Base-by-base conservation (phyloP, 2,113 vertebrate genomes). In the Vidua chalybeata region DNA sequence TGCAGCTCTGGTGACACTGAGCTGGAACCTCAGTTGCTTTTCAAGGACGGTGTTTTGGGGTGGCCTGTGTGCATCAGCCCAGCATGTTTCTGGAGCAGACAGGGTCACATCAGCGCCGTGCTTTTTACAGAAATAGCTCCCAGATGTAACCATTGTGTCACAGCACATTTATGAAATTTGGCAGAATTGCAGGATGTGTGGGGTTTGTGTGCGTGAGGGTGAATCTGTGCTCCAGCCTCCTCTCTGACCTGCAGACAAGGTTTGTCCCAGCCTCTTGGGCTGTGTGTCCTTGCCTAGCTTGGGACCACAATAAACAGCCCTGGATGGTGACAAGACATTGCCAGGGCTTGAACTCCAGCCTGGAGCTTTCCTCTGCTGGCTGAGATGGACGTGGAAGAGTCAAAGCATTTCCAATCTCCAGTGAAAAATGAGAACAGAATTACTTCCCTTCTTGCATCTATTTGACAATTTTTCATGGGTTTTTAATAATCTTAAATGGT, bases 121-220 rank as follows among this genome's bases (percentile, higher is more conserved):
- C 77, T 58, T 61, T 33, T 20, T 54, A 67, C 88, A 76, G 66
- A 95, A 96, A 91, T 91, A 95, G 88, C 92, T 93, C 30, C 84
- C 69, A 74, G 88, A 74, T 81, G 90, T 58, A 87, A 81, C 92
- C 81, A 43, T 91, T 66, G 85, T 87, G 88, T 92, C 91, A 85
- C 10, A 49, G 71, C 17, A 33, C 79, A 62, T 74, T 93, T 79
- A 21, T 74, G 88, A 1, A 11, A 15, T 75, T 37, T n/a, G 82
- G 75, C 78, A 72, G 87, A 11, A 10, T 7, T 16, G 85, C 68
- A 12, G 30, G 76, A 11, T 18, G 67, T 18, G 62, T 8, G 49
- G 52, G 35, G 21, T 37, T 59, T 41, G 56, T 76, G 87, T 45
- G 80, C 2, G 7, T 41, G 54, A 39, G 43, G 82, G 69, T 9